A percentile compares a stretch with the other conserved stretches of the same genome.
Evolutionary conservation across 2,797 vertebrate species (phyloP).

Genomic region (Tangara arthus): DNA sequence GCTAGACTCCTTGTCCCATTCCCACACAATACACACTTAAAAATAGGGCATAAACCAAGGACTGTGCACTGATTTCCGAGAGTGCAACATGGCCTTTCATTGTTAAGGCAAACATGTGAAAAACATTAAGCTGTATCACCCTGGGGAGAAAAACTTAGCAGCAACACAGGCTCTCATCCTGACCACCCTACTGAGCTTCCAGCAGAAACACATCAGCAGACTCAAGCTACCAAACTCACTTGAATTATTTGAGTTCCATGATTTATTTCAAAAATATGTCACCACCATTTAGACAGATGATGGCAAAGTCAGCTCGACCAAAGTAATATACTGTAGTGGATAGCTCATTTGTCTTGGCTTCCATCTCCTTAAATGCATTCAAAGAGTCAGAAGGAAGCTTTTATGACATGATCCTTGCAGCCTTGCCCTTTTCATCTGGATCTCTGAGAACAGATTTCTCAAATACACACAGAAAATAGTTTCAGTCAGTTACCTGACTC

Average conservation of each 20-base stretch:
- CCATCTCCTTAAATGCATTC: neutral
- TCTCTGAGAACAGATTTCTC: neutral
- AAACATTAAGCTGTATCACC: neutral
- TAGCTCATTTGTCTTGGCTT: neutral
- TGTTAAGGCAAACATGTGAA: neutral
- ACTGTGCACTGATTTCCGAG: neutral
- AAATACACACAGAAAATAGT: neutral
- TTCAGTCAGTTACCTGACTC: neutral
- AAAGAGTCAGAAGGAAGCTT: neutral
- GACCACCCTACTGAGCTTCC: neutral
- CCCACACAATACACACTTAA: neutral
- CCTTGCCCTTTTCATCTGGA: neutral
- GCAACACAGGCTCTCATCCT: neutral
- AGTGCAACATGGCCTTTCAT: neutral
- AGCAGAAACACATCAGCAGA: neutral
- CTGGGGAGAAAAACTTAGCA: neutral
- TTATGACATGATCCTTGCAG: neutral
- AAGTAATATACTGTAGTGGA: neutral
- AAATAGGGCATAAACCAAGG: neutral
- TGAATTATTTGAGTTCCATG: neutral
- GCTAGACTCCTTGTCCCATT: neutral
- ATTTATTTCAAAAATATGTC: neutral
- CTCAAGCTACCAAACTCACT: neutral
- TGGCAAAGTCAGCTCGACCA: neutral
- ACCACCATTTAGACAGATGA: neutral